Evolutionary conservation across 2,888 invertebrate genomes (phyloP).

Genomic region (Dolomedes plantarius): DNA sequence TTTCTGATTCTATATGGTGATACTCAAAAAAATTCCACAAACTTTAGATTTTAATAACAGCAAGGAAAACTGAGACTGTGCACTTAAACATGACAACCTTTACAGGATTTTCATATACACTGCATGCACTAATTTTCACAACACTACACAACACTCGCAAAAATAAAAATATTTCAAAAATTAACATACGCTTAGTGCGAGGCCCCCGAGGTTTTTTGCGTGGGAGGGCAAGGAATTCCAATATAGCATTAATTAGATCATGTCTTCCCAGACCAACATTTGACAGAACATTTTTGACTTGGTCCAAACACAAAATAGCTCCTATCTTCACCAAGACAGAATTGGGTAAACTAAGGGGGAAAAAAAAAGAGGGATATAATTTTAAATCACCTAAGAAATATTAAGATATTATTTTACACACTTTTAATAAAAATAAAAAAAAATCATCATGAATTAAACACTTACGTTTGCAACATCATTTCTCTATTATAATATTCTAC

Average conservation of each 20-base stretch:
- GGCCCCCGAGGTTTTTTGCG: constrained; percentile 25
- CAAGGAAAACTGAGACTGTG: too few relatives aligned
- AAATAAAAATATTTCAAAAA: too few relatives aligned
- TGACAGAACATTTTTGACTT: constrained; percentile 16
- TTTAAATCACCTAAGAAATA: neutral
- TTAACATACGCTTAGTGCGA: too few relatives aligned
- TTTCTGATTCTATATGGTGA: too few relatives aligned
- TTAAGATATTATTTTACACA: neutral
- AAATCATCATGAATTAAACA: neutral
- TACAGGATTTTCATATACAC: too few relatives aligned
- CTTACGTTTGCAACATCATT: constrained; percentile 51
- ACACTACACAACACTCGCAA: too few relatives aligned
- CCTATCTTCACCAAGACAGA: constrained; percentile 40
- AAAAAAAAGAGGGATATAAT: too few relatives aligned
- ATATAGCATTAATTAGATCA: constrained; percentile 43
- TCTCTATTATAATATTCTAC: constrained; percentile 60
- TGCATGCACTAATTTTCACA: too few relatives aligned
- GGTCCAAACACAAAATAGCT: constrained; percentile 28
- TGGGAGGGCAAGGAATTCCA: constrained; percentile 47
- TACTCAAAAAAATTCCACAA: too few relatives aligned
- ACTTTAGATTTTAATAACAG: too few relatives aligned
- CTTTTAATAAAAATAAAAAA: neutral
- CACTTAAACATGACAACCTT: too few relatives aligned
- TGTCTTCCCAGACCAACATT: constrained; percentile 13
- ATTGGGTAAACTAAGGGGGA: constrained; percentile 35